phyloP scores from a whole-genome alignment of 2,797 vertebrate species.

The Cryptoblepharus egeriae region DNA sequence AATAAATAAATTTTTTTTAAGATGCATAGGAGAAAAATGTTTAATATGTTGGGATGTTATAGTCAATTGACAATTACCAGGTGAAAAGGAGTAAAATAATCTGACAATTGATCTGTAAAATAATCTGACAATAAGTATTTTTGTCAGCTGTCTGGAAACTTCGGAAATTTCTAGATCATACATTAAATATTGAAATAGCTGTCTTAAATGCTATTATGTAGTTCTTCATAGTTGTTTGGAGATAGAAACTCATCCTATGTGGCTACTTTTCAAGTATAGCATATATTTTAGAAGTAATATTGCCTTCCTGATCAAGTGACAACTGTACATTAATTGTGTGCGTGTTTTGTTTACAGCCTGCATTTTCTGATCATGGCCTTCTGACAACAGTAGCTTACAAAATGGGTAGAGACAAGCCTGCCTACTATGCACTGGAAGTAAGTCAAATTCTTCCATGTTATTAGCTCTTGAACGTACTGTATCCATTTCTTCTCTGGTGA shows the following conservation, averaged over 20 bases:
- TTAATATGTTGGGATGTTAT: neutral
- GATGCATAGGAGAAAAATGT: neutral
- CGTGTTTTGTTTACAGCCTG: conserved; percentile 78
- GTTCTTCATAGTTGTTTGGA: neutral
- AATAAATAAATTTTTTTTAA: neutral
- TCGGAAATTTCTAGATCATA: neutral
- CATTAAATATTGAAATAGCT: neutral
- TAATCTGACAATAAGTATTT: neutral
- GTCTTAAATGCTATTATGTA: neutral
- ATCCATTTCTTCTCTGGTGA: conserved; percentile 21
- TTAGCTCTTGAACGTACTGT: neutral
- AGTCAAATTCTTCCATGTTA: conserved; percentile 51
- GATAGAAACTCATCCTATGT: neutral
- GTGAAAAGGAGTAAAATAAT: neutral
- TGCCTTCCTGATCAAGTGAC: conserved; percentile 23
- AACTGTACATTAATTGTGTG: conserved; percentile 18
- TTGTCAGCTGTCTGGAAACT: neutral
- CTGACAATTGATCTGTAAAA: neutral
- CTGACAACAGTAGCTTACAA: conserved; percentile 97
- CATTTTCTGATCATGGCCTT: conserved; percentile 97
- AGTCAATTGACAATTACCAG: neutral
- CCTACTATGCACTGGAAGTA: conserved; percentile 95
- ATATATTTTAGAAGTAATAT: conserved; percentile 9
- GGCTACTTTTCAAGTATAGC: neutral
- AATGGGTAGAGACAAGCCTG: conserved; percentile 93